Evolutionary conservation across 2,113 vertebrate genomes (phyloP).

Genomic region (Petromus typicus): DNA sequence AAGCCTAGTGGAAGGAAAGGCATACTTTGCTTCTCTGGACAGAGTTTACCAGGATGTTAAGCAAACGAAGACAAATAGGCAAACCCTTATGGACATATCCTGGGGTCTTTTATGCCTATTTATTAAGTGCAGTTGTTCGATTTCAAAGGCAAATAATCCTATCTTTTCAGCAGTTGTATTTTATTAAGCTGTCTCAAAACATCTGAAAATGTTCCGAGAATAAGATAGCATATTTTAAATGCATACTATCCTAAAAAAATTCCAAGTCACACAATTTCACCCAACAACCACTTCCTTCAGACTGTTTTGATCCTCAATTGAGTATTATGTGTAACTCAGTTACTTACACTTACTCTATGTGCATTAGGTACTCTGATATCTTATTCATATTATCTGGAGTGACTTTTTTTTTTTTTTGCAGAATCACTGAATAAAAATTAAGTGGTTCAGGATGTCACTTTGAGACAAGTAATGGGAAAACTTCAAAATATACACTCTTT

Average conservation of each 20-base stretch:
- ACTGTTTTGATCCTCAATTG: neutral
- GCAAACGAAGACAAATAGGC: neutral
- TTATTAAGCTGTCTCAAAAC: neutral
- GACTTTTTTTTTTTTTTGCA: neutral
- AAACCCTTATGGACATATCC: neutral
- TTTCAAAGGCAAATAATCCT: neutral
- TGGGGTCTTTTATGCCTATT: neutral
- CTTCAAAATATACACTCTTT: neutral
- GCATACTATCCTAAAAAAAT: neutral
- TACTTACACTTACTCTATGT: neutral
- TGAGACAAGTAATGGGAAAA: neutral
- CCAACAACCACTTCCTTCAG: neutral
- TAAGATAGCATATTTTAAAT: slow-evolving; percentile 22
- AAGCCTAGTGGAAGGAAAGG: neutral
- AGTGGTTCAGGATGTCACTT: neutral
- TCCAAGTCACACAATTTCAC: neutral
- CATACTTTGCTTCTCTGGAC: neutral
- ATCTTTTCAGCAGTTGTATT: neutral
- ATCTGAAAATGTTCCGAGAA: neutral
- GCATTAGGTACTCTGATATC: neutral
- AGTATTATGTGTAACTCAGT: neutral
- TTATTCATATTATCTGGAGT: neutral
- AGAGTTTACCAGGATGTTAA: neutral
- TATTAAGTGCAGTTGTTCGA: neutral
- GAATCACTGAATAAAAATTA: neutral